Percentiles rank a stretch among this genome's conserved stretches.
Evolutionary conservation across 2,888 invertebrate species (phyloP).

Genomic region (Metalampra italica): DNA sequence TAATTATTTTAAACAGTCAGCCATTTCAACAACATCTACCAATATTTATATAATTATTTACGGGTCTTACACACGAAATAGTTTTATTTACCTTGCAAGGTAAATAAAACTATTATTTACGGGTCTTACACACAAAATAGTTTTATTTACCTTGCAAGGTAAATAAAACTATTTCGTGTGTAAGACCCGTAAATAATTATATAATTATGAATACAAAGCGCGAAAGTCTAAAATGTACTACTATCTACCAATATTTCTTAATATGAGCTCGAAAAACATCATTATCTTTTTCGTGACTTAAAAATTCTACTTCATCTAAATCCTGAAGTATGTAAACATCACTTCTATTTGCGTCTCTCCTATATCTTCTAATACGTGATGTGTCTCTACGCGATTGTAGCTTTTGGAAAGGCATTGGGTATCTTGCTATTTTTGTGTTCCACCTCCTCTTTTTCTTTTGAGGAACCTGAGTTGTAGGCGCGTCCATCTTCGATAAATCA

Average conservation of each 20-base stretch:
- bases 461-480: slow-evolving; percentile 32
- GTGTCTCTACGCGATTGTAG: slow-evolving; percentile 30
- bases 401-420: slow-evolving; percentile 55
- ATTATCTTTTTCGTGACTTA: slow-evolving; percentile 40
- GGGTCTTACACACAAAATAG: too few species aligned
- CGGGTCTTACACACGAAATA: too few species aligned
- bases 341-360: slow-evolving; percentile 32
- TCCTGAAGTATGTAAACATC: slow-evolving; percentile 50
- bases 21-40: neutral
- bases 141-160: too few species aligned
- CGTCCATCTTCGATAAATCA: slow-evolving; percentile 24
- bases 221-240: too few species aligned
- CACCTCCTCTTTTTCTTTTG: slow-evolving; percentile 42
- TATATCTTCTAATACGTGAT: slow-evolving; percentile 27
- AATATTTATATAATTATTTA: too few species aligned
- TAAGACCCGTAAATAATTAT: too few species aligned
- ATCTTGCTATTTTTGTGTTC: slow-evolving; percentile 35
- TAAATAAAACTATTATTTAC: too few species aligned
- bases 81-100: too few species aligned
- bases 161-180: too few species aligned
- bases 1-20: neutral
- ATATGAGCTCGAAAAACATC: slow-evolving; percentile 44
- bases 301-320: slow-evolving; percentile 54
- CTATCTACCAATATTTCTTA: slow-evolving; percentile 50
- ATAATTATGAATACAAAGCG: too few species aligned